These are phyloP conservation scores for Hydrozoanthus tunicans DNA, from an alignment of 64 coral and sea anemone species.

Conservation along the genomic window DNA sequence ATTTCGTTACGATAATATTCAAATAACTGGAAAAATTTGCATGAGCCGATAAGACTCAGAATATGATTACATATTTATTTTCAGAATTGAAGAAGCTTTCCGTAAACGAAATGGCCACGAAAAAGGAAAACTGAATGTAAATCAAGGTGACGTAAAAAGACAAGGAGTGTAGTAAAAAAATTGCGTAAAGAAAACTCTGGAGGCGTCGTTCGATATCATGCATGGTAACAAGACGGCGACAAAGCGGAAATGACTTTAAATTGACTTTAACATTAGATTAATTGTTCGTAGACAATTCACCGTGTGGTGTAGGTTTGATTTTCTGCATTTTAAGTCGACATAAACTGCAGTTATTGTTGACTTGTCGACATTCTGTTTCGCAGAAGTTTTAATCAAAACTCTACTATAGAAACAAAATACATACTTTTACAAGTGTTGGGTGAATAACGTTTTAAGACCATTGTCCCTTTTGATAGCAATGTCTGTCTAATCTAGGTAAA, in stretches of 20 bases:
- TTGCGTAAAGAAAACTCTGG: not conserved
- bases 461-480: too few relatives aligned
- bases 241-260: constrained; percentile 20
- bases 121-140: not conserved
- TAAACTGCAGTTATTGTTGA: not conserved
- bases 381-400: too few relatives aligned
- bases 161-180: not conserved
- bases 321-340: not conserved
- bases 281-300: not conserved
- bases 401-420: not conserved
- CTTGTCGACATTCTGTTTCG: not conserved
- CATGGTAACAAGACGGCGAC: not conserved
- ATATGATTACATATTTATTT: constrained; percentile 1
- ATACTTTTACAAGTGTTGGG: too few relatives aligned
- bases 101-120: not conserved
- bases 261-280: not conserved
- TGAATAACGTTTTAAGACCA: too few relatives aligned
- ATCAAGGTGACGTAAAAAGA: not conserved
- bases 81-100: not conserved
- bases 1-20: not conserved
- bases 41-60: not conserved
- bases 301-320: not conserved
- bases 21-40: not conserved
- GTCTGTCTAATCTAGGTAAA: too few relatives aligned
- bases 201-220: not conserved